These are phyloP conservation scores for Oxycera nigricornis DNA, from an alignment of 2,888 invertebrate genomes.

Conservation along the genomic window DNA sequence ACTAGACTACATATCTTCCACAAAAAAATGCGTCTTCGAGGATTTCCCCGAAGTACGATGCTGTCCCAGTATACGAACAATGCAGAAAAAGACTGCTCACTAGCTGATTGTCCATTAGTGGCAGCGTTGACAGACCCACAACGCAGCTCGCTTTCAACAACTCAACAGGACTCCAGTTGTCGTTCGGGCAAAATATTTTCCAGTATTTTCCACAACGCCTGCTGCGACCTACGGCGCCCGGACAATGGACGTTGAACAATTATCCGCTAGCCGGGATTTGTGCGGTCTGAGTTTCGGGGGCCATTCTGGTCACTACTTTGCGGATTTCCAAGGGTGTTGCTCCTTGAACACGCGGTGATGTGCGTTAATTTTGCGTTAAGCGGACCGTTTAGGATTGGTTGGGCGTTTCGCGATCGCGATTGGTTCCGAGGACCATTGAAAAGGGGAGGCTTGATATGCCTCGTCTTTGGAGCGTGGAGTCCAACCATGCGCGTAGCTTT, in stretches of 20 bases:
- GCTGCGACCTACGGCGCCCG: not conserved
- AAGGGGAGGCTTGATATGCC: not conserved
- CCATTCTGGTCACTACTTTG: constrained; percentile 26
- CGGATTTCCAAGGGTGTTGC: constrained; percentile 30
- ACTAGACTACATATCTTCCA: too few relatives aligned
- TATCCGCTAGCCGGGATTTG: constrained; percentile 16
- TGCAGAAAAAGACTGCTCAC: not conserved
- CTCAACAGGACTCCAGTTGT: constrained; percentile 26
- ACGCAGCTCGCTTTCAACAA: not conserved
- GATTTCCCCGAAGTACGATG: too few relatives aligned
- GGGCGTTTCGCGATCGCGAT: too few relatives aligned
- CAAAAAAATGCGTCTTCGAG: too few relatives aligned
- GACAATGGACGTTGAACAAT: constrained; percentile 15
- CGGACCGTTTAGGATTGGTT: too few relatives aligned
- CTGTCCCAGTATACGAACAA: too few relatives aligned
- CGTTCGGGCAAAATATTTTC: constrained; percentile 37
- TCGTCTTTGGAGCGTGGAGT: not conserved
- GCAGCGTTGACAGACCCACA: not conserved
- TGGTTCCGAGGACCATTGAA: too few relatives aligned
- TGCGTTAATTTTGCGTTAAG: not conserved
- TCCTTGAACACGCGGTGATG: not conserved
- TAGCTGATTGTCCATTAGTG: constrained; percentile 36
- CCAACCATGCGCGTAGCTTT: too few relatives aligned
- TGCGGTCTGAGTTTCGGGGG: constrained; percentile 14
- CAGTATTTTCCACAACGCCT: constrained; percentile 17